Conservation (phyloP, 2,888 invertebrate genomes). For the Mystacides longicornis region DNA sequence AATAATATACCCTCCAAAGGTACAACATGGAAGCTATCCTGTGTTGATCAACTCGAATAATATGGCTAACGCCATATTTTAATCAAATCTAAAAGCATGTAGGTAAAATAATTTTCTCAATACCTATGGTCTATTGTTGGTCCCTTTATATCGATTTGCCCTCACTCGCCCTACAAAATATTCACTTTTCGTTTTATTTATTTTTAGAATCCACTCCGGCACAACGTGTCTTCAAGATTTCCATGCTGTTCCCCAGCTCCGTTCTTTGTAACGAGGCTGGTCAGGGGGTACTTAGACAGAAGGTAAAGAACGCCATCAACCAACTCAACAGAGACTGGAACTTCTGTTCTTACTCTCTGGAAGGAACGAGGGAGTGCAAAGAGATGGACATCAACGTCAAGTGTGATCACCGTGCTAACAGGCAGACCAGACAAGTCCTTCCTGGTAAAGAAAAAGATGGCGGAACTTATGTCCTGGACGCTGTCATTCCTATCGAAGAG, state of each 20-base stretch:
- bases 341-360: slow-evolving; percentile 86
- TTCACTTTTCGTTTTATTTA: too few relatives aligned
- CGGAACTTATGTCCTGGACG: slow-evolving; percentile 75
- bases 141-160: too few relatives aligned
- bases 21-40: too few relatives aligned
- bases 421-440: slow-evolving; percentile 56
- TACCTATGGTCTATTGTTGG: too few relatives aligned
- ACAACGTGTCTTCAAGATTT: slow-evolving; percentile 89
- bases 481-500: slow-evolving; percentile 78
- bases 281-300: slow-evolving; percentile 83
- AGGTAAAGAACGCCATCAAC: slow-evolving; percentile 82
- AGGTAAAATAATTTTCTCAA: too few relatives aligned
- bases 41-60: too few relatives aligned
- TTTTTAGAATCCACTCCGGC: slow-evolving; percentile 74
- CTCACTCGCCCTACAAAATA: too few relatives aligned
- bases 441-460: slow-evolving; percentile 54
- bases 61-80: too few relatives aligned
- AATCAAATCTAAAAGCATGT: too few relatives aligned
- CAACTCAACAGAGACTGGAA: slow-evolving; percentile 92
- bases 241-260: slow-evolving; percentile 93
- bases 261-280: slow-evolving; percentile 94
- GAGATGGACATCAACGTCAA: slow-evolving; percentile 86
- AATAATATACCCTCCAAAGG: too few relatives aligned
- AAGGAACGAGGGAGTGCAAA: slow-evolving; percentile 80
- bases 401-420: slow-evolving; percentile 72